Percentiles rank a stretch among this genome's conserved stretches.
phyloP scores from a whole-genome alignment of 2,113 vertebrate genomes.

The Furnarius figulus region DNA sequence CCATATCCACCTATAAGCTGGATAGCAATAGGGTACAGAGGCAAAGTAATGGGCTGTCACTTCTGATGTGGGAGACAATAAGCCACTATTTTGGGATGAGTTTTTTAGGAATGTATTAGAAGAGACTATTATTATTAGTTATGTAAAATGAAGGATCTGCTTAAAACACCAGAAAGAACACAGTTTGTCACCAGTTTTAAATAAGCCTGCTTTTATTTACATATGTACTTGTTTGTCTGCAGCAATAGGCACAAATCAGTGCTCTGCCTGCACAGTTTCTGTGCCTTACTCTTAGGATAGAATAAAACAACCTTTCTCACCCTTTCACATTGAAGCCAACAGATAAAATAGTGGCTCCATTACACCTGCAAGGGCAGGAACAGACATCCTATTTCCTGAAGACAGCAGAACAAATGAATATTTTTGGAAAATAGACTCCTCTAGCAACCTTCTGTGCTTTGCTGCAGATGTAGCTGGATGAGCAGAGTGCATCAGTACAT shows the following conservation, averaged over 20 bases:
- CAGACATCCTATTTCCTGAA: not conserved
- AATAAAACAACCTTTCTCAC: not conserved
- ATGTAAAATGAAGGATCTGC: not conserved
- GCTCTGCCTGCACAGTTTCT: not conserved
- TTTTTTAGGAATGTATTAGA: not conserved
- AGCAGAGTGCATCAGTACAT: not conserved
- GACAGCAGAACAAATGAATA: constrained; percentile 3
- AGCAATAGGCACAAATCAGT: not conserved
- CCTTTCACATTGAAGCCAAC: not conserved
- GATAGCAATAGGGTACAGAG: not conserved
- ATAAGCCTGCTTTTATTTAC: not conserved
- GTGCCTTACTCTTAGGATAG: not conserved
- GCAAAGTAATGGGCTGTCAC: not conserved
- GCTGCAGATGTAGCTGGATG: not conserved
- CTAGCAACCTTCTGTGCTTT: not conserved
- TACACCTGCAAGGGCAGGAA: not conserved
- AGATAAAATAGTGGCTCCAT: constrained; percentile 16
- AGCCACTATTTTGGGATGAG: not conserved
- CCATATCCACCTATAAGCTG: not conserved
- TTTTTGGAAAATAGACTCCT: not conserved
- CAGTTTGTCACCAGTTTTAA: not conserved
- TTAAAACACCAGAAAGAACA: not conserved
- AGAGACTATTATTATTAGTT: not conserved
- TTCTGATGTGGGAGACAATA: not conserved
- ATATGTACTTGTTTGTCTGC: not conserved